Base-by-base conservation (phyloP, 1,140 invertebrate genomes). In the Drosophila persimilis region DNA sequence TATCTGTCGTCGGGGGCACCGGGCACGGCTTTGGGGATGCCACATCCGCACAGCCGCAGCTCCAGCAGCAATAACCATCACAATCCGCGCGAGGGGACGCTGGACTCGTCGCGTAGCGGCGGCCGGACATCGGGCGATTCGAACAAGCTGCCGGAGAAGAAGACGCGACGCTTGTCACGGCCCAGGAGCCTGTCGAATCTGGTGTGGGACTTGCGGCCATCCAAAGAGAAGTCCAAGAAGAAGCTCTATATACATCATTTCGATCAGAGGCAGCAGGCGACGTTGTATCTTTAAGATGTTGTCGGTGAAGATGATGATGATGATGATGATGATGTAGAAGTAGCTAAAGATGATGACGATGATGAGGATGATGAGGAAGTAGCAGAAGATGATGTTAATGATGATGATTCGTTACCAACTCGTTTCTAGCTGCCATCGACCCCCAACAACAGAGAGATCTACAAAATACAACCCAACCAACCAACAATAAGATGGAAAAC, bases 61-160 rank as follows among this genome's bases (percentile, higher is more conserved):
- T 83, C 83, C 39, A 91, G 83, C 72, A 89, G 74, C 60, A 85
- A 67, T 15, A 73, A 75, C n/a, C 62, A 80, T 47, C 80, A 90
- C 44, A 90, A 90, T 73, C 89, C 90, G 41, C 78, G 83, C 17
- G 83, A 95, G 84, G 96, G 96, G 2, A 97, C 97, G 6, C 92
- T 97, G 57, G 96, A 97, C 89, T 97, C 96, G 17, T 97, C 96
- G 91, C 96, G 97, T 91, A 97, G 96, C 13, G 96, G 96, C 29
- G 96, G 96, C 9, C 93, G 96, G 44, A 96, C 95, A 4, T 97
- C 96, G 17, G 96, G 95, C 0, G 96, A 97, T 91, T 97, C 96
- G 0, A 90, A 90, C 62, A 96, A 96, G 85, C 92, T 96, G 80
- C 96, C 96, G 22, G 96, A 97, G 83, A 97, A 97, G 88, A 94